Evolutionary conservation across 2,797 vertebrate species (phyloP).

Genomic region (Eurystomus glaucurus): DNA sequence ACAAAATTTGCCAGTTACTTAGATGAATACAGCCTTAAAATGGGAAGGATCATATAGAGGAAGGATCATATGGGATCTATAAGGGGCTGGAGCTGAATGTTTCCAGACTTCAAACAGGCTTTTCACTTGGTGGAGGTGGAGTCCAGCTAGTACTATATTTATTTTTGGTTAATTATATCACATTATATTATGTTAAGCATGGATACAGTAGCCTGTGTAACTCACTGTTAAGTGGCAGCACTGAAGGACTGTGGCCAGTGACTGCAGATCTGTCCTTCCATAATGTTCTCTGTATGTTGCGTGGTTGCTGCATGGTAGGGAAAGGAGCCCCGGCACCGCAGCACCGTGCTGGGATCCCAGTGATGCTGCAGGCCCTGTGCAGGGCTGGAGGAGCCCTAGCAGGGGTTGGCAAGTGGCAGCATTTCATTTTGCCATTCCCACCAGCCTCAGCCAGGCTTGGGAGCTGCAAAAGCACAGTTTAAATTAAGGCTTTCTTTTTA

Average conservation of each 20-base stretch:
- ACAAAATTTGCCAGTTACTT: neutral
- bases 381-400: neutral
- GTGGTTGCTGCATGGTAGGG: fast-evolving
- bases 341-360: neutral
- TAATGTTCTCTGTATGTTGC: fast-evolving
- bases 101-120: neutral
- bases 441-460: neutral
- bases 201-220: neutral
- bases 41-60: neutral
- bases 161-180: neutral
- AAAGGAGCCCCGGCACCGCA: neutral
- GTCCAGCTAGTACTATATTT: neutral
- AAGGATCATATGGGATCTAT: neutral
- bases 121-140: neutral
- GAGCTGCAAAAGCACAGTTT: neutral
- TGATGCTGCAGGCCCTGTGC: neutral
- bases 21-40: neutral
- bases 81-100: neutral
- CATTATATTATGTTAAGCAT: neutral
- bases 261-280: neutral
- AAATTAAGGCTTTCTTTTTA: neutral
- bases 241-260: neutral
- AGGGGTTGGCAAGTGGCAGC: neutral
- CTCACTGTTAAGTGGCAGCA: neutral
- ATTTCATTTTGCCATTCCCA: neutral